Percentiles rank a stretch among this genome's conserved stretches.
Evolutionary conservation across 2,113 vertebrate genomes (phyloP).

Genomic region (Chascanopsetta lugubris): DNA sequence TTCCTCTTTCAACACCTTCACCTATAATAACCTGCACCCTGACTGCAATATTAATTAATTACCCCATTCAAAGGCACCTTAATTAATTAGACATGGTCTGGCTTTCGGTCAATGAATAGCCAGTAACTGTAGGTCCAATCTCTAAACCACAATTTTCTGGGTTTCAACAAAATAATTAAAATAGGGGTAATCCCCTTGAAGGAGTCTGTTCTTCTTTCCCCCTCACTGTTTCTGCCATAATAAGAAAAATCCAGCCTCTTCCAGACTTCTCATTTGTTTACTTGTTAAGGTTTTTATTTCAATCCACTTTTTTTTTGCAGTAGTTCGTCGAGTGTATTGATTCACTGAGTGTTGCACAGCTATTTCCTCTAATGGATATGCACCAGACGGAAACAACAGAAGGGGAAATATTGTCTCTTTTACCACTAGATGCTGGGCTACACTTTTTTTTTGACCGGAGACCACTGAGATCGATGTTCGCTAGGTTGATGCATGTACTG

Average conservation of each 20-base stretch:
- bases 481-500: slow-evolving; percentile 31
- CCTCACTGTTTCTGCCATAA: not conserved
- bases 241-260: slow-evolving; percentile 19
- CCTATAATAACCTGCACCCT: slow-evolving; percentile 8
- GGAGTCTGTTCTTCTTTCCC: not conserved
- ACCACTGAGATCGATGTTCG: slow-evolving; percentile 45
- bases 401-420: slow-evolving; percentile 2
- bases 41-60: slow-evolving; percentile 39
- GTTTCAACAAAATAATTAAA: not conserved
- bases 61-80: slow-evolving; percentile 19
- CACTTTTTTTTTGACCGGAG: slow-evolving; percentile 32
- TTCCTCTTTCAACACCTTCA: not conserved
- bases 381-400: slow-evolving; percentile 27
- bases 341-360: slow-evolving; percentile 18
- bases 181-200: slow-evolving; percentile 21
- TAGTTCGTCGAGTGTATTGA: slow-evolving; percentile 20
- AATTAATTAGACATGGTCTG: slow-evolving; percentile 39
- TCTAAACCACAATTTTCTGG: slow-evolving; percentile 18
- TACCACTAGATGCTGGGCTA: slow-evolving; percentile 5
- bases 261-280: slow-evolving; percentile 22
- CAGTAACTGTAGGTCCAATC: slow-evolving; percentile 23
- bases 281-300: slow-evolving; percentile 31
- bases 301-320: not conserved
- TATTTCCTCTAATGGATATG: slow-evolving; percentile 44
- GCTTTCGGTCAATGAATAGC: slow-evolving; percentile 38